Evolutionary conservation across 2,888 invertebrate genomes (phyloP).

Genomic region (Melinaea menophilus): DNA sequence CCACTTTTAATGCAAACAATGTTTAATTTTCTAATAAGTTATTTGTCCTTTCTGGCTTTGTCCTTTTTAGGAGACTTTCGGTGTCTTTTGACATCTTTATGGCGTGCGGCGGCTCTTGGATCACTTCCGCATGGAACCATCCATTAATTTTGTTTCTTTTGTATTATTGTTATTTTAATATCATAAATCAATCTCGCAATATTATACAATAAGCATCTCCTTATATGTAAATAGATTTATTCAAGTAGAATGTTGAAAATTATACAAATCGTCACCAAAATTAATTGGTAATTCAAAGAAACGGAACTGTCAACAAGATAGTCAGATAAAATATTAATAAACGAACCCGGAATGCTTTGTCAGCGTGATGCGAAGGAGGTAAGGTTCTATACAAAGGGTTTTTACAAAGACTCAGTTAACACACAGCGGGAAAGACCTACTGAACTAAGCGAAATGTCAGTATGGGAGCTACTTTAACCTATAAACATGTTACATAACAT

Average conservation of each 20-base stretch:
- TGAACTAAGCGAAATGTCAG: slow-evolving; percentile 47
- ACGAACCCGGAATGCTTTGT: slow-evolving; percentile 71
- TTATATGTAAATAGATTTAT: background rate
- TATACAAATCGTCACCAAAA: background rate
- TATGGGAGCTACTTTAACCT: slow-evolving; percentile 36
- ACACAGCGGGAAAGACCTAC: slow-evolving; percentile 20
- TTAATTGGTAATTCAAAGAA: slow-evolving; percentile 2
- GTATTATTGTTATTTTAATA: slow-evolving; percentile 18
- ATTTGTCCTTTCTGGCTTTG: slow-evolving; percentile 55
- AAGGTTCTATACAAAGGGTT: slow-evolving; percentile 2
- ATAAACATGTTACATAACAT: background rate
- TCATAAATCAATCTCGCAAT: background rate
- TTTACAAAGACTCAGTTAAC: background rate
- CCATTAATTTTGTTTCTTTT: slow-evolving; percentile 16
- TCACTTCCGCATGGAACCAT: slow-evolving; percentile 1
- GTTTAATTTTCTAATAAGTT: slow-evolving; percentile 30
- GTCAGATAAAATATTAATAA: slow-evolving; percentile 59
- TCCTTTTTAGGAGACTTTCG: slow-evolving; percentile 49
- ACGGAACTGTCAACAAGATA: slow-evolving; percentile 3
- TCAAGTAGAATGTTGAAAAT: background rate
- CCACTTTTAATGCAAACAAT: too few relatives aligned
- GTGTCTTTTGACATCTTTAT: slow-evolving; percentile 45
- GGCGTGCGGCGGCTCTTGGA: slow-evolving; percentile 34
- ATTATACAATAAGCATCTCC: too few relatives aligned
- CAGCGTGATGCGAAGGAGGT: slow-evolving; percentile 64